Evolutionary conservation across 2,797 vertebrate species (phyloP).

Genomic region (Sebastes nivosus): DNA sequence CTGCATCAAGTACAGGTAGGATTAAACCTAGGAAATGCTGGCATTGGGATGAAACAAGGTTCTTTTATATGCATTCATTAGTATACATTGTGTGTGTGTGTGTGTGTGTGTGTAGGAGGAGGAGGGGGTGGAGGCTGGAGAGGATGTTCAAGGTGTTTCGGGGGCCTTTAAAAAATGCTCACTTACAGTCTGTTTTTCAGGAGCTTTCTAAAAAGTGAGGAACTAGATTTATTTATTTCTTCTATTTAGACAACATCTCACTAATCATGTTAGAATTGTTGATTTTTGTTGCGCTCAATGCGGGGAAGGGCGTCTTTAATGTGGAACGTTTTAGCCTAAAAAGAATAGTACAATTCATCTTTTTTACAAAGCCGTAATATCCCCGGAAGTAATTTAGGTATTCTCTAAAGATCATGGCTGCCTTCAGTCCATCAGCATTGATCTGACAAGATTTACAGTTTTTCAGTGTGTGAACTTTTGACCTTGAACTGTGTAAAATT

Average conservation of each 20-base stretch:
- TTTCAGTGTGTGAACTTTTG: slow-evolving; percentile 20
- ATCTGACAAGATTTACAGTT: background rate
- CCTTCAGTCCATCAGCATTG: background rate
- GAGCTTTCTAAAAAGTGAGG: background rate
- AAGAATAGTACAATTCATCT: background rate
- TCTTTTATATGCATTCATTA: slow-evolving; percentile 31
- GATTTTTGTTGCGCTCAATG: background rate
- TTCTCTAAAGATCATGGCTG: slow-evolving; percentile 1
- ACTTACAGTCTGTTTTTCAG: background rate
- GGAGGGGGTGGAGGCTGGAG: background rate
- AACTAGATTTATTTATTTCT: background rate
- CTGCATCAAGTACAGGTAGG: slow-evolving; percentile 98
- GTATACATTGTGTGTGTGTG: slow-evolving; percentile 1
- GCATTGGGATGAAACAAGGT: slow-evolving; percentile 17
- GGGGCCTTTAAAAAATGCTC: slow-evolving; percentile 14
- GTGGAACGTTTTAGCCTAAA: slow-evolving; percentile 4
- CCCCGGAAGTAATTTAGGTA: background rate
- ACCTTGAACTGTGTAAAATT: slow-evolving; percentile 10
- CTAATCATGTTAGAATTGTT: background rate
- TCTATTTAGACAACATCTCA: background rate
- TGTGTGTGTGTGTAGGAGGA: background rate
- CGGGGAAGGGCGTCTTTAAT: background rate
- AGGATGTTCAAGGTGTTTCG: slow-evolving; percentile 8
- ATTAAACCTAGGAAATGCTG: slow-evolving; percentile 30
- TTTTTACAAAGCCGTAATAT: slow-evolving; percentile 26